Evolutionary conservation across 2,797 vertebrate species (phyloP).

Genomic region (Vipera ursinii): DNA sequence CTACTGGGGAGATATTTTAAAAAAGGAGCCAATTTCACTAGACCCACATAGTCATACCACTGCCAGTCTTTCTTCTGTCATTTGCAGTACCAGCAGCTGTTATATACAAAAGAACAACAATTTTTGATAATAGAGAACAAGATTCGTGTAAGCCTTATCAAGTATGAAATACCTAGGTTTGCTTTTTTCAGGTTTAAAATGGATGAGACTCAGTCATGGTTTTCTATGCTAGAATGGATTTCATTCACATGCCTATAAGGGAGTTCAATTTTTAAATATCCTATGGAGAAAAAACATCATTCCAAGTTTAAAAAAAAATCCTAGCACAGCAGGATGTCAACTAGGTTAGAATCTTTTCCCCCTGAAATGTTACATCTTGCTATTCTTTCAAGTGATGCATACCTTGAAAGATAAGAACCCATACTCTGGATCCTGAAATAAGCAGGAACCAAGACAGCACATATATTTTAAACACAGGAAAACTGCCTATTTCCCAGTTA

Average conservation of each 20-base stretch:
- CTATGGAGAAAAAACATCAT: neutral
- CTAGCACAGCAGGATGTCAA: neutral
- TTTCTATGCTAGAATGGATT: neutral
- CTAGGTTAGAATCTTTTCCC: neutral
- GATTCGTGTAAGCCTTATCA: neutral
- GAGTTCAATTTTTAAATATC: neutral
- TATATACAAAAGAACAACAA: neutral
- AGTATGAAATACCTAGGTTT: neutral
- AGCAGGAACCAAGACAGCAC: neutral
- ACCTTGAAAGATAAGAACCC: neutral
- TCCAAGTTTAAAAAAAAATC: neutral
- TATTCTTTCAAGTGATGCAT: neutral
- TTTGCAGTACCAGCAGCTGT: neutral
- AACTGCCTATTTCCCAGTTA: neutral
- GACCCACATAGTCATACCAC: neutral
- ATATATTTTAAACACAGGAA: neutral
- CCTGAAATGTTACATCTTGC: neutral
- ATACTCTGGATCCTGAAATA: neutral
- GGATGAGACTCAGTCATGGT: neutral
- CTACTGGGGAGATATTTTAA: neutral
- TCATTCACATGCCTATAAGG: neutral
- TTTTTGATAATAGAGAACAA: neutral
- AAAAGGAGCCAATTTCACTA: neutral
- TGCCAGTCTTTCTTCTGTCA: neutral
- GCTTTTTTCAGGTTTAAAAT: neutral